Percentiles rank a stretch among this genome's conserved stretches.
phyloP scores from a whole-genome alignment of 2,113 vertebrate species.

The Gymnorhina tibicen region DNA sequence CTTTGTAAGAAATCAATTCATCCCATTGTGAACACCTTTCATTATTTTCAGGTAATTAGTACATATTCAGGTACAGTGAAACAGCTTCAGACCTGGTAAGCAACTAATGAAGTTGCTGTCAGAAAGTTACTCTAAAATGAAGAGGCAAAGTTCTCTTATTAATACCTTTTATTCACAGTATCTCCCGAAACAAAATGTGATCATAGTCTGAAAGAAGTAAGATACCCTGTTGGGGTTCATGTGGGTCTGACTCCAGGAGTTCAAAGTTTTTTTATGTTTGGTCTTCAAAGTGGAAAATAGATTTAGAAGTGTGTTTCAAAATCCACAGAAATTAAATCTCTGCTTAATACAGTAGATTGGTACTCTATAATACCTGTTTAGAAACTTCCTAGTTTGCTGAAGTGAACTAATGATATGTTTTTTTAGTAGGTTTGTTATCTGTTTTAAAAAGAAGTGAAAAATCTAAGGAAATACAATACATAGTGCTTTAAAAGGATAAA shows the following conservation, averaged over 20 bases:
- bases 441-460: neutral
- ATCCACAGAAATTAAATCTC: neutral
- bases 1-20: neutral
- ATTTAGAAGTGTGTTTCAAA: neutral
- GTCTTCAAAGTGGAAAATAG: neutral
- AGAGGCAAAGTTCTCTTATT: neutral
- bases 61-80: neutral
- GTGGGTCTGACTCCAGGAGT: neutral
- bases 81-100: neutral
- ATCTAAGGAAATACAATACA: neutral
- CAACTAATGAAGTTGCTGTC: neutral
- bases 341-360: neutral
- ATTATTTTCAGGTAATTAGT: neutral
- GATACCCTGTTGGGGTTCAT: rapidly evolving
- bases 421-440: neutral
- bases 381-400: neutral
- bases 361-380: neutral
- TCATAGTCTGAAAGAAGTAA: neutral
- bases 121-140: neutral
- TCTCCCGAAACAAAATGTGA: neutral
- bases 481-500: neutral
- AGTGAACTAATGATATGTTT: neutral
- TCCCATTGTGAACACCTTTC: neutral
- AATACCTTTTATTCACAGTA: neutral
- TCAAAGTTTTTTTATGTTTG: neutral